Evolutionary conservation across 2,113 vertebrate species (phyloP), one percentile per base, ranked within the genome.

Genomic region (Sinocyclocheilus anshuiensis): DNA sequence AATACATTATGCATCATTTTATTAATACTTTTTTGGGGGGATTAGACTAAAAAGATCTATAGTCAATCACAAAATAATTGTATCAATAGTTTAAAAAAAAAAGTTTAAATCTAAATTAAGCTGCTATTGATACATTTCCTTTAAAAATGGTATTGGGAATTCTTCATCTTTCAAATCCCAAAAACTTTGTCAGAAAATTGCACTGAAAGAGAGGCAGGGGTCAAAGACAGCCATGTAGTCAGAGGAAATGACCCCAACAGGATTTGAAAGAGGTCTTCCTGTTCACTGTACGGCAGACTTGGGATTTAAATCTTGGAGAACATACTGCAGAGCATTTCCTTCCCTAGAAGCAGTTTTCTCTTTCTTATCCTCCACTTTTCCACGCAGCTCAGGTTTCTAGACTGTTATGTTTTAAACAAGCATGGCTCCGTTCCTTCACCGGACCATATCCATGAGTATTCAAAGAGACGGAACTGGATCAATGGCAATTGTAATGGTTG

Each of bases 201-300:
- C 77, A 22, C 0, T 78, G 33, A 79, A 57, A 63, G n/a, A 61
- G 3, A 24, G 13, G 13, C n/a, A 16, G 22, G 65, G 78, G 78
- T 81, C 57, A 80, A 36, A 57, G 36, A 59, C 55, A 24, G 42
- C 20, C 33, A n/a, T 57, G 76, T 29, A 78, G 29, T n/a, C 77
- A 8, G 57, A 24, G 77, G 55, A 63, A 80, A 80, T 39, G 5
- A 33, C 77, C 18, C 53, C 33, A n/a, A 15, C 29, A 59, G 18
- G 33, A 61, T 61, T 24, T 80, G 3, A 42, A 39, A 80, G 55
- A n/a, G 3, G 3, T 45, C n/a, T 79, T 79, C 53, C 77, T 59
- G 29, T 79, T 59, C 20, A 59, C 76, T 13, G 10, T 15, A n/a
- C 36, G 18, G 36, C 57, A 9, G 1, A 61, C 36, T 39, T 79